phyloP scores from a whole-genome alignment of 1,140 invertebrate species.

The Drosophila bifasciata region DNA sequence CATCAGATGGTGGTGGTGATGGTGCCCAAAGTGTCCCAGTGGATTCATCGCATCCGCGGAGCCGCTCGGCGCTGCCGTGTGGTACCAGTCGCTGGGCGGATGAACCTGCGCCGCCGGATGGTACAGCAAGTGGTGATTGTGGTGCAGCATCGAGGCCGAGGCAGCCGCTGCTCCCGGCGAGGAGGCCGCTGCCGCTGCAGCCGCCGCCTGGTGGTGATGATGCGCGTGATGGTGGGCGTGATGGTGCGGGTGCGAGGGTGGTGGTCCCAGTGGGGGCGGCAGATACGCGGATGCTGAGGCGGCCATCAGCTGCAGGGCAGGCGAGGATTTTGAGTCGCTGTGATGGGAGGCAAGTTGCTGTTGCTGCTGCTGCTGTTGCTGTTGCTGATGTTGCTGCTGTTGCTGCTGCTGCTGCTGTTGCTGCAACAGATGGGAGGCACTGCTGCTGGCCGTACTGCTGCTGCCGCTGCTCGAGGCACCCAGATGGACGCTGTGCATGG shows the following conservation, averaged over 20 bases:
- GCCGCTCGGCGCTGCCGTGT: slow-evolving; percentile 85
- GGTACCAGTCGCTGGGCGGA: slow-evolving; percentile 79
- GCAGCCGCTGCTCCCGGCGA: slow-evolving; percentile 60
- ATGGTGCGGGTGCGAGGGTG: slow-evolving; percentile 75
- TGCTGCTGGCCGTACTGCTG: slow-evolving; percentile 76
- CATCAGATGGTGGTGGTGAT: slow-evolving; percentile 84
- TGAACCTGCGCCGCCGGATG: slow-evolving; percentile 83
- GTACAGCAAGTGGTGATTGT: slow-evolving; percentile 83
- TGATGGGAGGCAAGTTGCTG: slow-evolving; percentile 51
- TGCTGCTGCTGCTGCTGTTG: slow-evolving; percentile 67
- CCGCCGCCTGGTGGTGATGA: slow-evolving; percentile 41
- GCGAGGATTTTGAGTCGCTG: slow-evolving; percentile 65
- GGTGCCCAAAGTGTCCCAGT: slow-evolving; percentile 85
- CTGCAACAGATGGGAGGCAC: slow-evolving; percentile 66
- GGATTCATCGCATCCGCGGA: slow-evolving; percentile 87
- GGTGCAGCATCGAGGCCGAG: slow-evolving; percentile 75
- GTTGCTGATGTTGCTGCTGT: slow-evolving; percentile 64
- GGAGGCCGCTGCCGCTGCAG: slow-evolving; percentile 53
- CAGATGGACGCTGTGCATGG: slow-evolving; percentile 76
- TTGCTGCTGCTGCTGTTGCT: slow-evolving; percentile 53
- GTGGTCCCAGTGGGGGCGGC: slow-evolving; percentile 76
- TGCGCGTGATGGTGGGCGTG: slow-evolving; percentile 71
- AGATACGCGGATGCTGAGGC: slow-evolving; percentile 73
- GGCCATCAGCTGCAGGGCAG: slow-evolving; percentile 75
- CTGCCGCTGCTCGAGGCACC: slow-evolving; percentile 83